These are phyloP conservation scores for Salpingus planirostris DNA, from an alignment of 2,888 invertebrate genomes.

Conservation along the genomic window DNA sequence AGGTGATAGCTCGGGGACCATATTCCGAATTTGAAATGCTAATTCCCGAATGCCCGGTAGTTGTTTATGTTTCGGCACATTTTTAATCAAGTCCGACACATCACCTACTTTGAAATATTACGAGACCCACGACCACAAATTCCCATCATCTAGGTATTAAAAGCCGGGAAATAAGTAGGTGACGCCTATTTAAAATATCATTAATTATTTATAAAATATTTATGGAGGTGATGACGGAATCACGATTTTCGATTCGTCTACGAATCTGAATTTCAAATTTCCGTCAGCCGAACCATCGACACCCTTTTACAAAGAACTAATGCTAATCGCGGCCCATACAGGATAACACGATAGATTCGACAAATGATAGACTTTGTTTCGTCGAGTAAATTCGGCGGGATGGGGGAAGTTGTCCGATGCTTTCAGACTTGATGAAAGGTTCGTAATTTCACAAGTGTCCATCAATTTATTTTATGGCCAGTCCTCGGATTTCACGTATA, in stretches of 20 bases:
- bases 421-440: neutral
- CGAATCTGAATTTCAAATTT: constrained; percentile 18
- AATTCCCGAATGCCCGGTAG: constrained; percentile 18
- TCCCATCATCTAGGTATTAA: no score
- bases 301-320: no score
- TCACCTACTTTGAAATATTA: constrained; percentile 15
- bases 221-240: constrained; percentile 15
- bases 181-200: constrained; percentile 26
- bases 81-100: constrained; percentile 17
- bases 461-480: constrained; percentile 8
- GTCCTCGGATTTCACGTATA: constrained; percentile 7
- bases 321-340: constrained; percentile 3
- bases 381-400: no score
- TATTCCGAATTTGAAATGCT: constrained; percentile 16
- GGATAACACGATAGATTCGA: no score
- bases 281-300: no score
- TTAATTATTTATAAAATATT: constrained; percentile 29
- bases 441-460: constrained; percentile 4
- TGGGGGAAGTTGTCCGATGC: no score
- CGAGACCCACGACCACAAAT: constrained; percentile 18
- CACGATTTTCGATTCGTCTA: constrained; percentile 10
- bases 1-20: constrained; percentile 3
- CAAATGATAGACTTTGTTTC: no score
- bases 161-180: constrained; percentile 28
- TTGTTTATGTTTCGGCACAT: constrained; percentile 21